Conservation (phyloP, 53 echinoderm and acorn worm genomes). For the Henricia sp. region DNA sequence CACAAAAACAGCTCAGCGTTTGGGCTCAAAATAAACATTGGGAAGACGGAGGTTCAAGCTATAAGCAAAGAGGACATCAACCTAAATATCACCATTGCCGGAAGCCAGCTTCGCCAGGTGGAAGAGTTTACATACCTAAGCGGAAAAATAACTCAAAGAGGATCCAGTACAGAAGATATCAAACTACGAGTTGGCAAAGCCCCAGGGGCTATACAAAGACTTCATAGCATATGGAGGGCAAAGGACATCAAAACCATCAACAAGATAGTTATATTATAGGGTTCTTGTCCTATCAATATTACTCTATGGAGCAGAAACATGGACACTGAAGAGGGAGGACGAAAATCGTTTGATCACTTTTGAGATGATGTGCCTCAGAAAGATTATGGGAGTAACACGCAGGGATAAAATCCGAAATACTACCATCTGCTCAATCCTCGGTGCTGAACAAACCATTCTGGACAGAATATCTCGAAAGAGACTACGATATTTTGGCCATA, state of each 20-base stretch:
- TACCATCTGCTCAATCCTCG: too few species aligned
- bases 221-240: not conserved
- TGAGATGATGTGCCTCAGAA: too few species aligned
- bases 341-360: too few species aligned
- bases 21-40: constrained; percentile 42
- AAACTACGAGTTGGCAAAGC: too few species aligned
- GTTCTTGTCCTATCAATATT: not conserved
- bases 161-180: too few species aligned
- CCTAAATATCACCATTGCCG: constrained; percentile 7
- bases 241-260: not conserved
- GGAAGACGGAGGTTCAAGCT: constrained; percentile 24
- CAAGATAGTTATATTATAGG: constrained; percentile 8
- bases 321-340: too few species aligned
- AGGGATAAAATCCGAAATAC: too few species aligned
- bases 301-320: too few species aligned
- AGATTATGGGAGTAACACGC: too few species aligned
- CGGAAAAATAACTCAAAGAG: constrained; percentile 14
- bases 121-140: constrained; percentile 9
- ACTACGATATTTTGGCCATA: too few species aligned
- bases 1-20: constrained; percentile 16
- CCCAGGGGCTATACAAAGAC: not conserved
- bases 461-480: too few species aligned
- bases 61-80: not conserved
- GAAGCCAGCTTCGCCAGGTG: constrained; percentile 8
- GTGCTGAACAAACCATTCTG: too few species aligned